Conservation (phyloP, 2,113 vertebrate species). For the Seriola quinqueradiata region DNA sequence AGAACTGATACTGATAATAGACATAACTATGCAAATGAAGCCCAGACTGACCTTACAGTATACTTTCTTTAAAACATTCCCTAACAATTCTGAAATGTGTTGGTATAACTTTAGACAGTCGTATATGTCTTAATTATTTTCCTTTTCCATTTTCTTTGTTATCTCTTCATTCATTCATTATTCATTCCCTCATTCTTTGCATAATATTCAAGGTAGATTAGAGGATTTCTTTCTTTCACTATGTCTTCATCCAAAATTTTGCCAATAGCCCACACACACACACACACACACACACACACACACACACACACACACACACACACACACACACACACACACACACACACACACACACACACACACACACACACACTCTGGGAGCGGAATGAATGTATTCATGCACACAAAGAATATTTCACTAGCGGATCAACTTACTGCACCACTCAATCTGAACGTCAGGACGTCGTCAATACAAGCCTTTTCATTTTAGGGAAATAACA, state of each 20-base stretch:
- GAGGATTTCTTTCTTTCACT: neutral
- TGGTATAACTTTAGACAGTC: no score
- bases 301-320: neutral
- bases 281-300: neutral
- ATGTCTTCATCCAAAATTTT: neutral
- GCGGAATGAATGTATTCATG: slow-evolving; percentile 17
- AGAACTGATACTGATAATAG: no score
- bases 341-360: neutral
- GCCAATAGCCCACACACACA: no score
- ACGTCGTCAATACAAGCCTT: slow-evolving; percentile 45
- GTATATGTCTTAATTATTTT: no score
- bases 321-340: neutral
- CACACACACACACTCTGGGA: neutral
- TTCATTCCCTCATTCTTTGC: no score
- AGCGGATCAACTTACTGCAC: slow-evolving; percentile 35
- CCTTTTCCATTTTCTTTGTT: no score
- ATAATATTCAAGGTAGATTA: neutral
- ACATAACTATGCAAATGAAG: no score
- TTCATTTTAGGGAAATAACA: slow-evolving; percentile 33
- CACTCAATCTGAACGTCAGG: slow-evolving; percentile 33
- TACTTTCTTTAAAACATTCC: no score
- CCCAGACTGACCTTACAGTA: no score
- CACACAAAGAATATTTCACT: slow-evolving; percentile 47
- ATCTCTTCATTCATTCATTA: no score
- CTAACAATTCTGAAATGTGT: no score